phyloP scores from a whole-genome alignment of 1,140 invertebrate species.

The Cecropterus lyciades region DNA sequence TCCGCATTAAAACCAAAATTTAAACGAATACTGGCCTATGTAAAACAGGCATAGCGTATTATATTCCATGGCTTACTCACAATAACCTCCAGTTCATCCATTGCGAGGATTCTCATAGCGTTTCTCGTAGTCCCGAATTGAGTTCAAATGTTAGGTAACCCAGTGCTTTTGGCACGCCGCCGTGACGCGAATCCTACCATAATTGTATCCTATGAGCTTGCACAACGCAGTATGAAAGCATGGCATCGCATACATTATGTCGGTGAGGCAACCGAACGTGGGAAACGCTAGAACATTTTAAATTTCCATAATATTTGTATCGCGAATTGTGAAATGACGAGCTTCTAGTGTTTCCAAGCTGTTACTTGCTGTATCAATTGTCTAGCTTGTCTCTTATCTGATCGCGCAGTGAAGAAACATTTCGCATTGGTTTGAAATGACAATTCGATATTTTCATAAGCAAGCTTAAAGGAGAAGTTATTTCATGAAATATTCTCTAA shows the following conservation, averaged over 20 bases:
- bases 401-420: no score
- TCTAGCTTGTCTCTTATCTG: no score
- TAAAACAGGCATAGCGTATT: no score
- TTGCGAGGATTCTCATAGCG: conserved; percentile 7
- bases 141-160: conserved; percentile 45
- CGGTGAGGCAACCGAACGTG: conserved; percentile 65
- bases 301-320: conserved; percentile 80
- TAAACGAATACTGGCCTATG: no score
- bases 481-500: no score
- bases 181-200: conserved; percentile 61
- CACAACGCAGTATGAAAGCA: conserved; percentile 54
- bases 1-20: no score
- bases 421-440: no score
- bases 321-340: conserved; percentile 58
- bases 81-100: no score
- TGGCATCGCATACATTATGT: conserved; percentile 67
- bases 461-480: no score
- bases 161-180: conserved; percentile 49
- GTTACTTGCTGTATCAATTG: neutral
- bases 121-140: conserved; percentile 10
- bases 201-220: conserved; percentile 57
- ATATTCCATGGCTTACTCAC: no score
- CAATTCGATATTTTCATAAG: no score
- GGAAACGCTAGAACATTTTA: conserved; percentile 68
- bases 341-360: neutral